Evolutionary conservation across 2,888 invertebrate genomes (phyloP).

Genomic region (Leptinotarsa haldemani): DNA sequence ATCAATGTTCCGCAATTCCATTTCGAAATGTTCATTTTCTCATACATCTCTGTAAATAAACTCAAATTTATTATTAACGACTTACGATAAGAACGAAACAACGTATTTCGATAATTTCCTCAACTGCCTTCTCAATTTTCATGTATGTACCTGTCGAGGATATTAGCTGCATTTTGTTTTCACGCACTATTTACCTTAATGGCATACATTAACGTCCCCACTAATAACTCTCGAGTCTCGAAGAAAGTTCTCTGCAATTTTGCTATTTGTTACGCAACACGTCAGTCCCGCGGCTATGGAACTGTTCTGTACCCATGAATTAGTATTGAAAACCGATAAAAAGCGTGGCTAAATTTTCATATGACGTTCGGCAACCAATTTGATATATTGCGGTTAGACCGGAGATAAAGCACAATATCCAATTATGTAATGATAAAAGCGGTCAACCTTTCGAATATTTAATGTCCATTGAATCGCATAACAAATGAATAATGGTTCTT

Average conservation of each 20-base stretch:
- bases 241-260: slow-evolving; percentile 26
- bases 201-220: neutral
- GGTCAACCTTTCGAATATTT: slow-evolving; percentile 13
- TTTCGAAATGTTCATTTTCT: no score
- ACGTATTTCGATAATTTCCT: neutral
- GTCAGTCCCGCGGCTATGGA: neutral
- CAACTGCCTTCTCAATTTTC: neutral
- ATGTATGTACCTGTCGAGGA: neutral
- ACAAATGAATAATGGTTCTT: slow-evolving; percentile 14
- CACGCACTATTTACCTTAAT: slow-evolving; percentile 9
- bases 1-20: no score
- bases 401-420: slow-evolving; percentile 11
- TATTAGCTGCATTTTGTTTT: slow-evolving; percentile 14
- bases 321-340: slow-evolving; percentile 5
- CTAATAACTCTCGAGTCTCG: slow-evolving; percentile 14
- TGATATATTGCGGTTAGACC: slow-evolving; percentile 14
- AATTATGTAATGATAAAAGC: slow-evolving; percentile 12
- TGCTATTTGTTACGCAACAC: slow-evolving; percentile 21
- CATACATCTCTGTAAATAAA: no score
- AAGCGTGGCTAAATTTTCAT: slow-evolving; percentile 18
- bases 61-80: neutral
- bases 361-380: slow-evolving; percentile 13
- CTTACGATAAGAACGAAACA: neutral
- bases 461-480: slow-evolving; percentile 14
- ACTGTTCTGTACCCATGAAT: slow-evolving; percentile 5